Conservation (phyloP, 2,797 vertebrate species). For the Amphiprion clarkii region DNA sequence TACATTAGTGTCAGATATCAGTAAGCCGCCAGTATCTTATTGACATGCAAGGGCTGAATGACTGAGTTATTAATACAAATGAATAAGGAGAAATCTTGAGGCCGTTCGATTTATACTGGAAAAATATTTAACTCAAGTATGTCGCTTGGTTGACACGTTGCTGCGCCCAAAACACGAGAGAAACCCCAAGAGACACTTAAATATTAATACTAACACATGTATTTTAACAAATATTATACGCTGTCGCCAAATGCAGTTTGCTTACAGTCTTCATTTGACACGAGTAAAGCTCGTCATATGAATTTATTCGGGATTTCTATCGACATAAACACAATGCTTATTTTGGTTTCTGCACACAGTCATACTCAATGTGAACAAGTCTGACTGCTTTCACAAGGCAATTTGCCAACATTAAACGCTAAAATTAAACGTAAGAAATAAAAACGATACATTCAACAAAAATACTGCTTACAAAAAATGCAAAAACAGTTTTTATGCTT, state of each 20-base stretch:
- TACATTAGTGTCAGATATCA: not conserved
- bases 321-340: no score
- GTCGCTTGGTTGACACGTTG: not conserved
- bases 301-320: no score
- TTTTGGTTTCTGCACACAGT: not conserved
- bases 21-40: not conserved
- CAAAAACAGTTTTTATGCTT: not conserved
- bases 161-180: not conserved
- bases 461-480: no score
- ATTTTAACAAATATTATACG: not conserved
- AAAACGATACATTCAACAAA: no score
- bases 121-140: not conserved
- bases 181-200: not conserved
- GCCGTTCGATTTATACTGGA: constrained; percentile 5
- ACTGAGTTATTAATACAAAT: constrained; percentile 26
- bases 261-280: not conserved
- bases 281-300: no score
- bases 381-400: not conserved
- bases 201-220: not conserved
- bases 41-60: not conserved
- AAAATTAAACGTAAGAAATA: not conserved
- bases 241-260: not conserved
- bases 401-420: not conserved
- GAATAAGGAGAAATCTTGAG: constrained; percentile 35
- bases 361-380: no score